Evolutionary conservation across 2,888 invertebrate species (phyloP), one percentile per base, ranked within the genome.

Genomic region (Tolmerus cingulatus): DNA sequence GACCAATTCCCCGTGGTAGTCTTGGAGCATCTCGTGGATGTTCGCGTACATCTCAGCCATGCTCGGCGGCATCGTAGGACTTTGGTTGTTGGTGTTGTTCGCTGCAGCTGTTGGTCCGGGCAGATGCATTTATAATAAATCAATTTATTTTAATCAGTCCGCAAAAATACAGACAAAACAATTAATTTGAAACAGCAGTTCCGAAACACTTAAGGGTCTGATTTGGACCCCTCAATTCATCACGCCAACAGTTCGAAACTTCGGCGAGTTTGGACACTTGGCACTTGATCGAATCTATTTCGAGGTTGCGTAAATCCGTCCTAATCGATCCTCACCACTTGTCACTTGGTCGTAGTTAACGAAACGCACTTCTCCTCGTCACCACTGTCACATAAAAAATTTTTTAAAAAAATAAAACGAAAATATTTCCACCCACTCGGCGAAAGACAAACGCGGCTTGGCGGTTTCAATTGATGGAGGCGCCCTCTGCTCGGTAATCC

Each of bases 1-100:
- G 90, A 98, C 96, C 91, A 99, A 94, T 91, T 97, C 97, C n/a
- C 98, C 98, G 91, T 98, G 97, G 91, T 96, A 97, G 91, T 97
- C 97, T 92, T 96, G 95, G 89, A 97, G 94, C 91, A 96, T 95
- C 90, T 97, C 96, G 91, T 96, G 95, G 90, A 97, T 94, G 90
- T 95, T 95, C 89, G 95, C 94, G 92, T 95, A 96, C 93, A 96
- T 95, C 90, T 97, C 96, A 92, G 95, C 95, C 94, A 95, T 95
- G 89, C 94, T 94, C 89, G 94, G 93, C 90, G 94, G 94, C 91
- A 94, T 91, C 90, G 91, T 92, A 77, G 91, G 88, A 76, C 90
- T 90, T 86, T 89, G 86, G 57, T 88, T 87, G 51, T 78, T 86
- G 51, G 57, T 86, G 66, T 66, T 66, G 66, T 66, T 66, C 43